These are phyloP conservation scores for Adoxophyes honmai DNA, from an alignment of 1,140 invertebrate genomes.

Conservation along the genomic window DNA sequence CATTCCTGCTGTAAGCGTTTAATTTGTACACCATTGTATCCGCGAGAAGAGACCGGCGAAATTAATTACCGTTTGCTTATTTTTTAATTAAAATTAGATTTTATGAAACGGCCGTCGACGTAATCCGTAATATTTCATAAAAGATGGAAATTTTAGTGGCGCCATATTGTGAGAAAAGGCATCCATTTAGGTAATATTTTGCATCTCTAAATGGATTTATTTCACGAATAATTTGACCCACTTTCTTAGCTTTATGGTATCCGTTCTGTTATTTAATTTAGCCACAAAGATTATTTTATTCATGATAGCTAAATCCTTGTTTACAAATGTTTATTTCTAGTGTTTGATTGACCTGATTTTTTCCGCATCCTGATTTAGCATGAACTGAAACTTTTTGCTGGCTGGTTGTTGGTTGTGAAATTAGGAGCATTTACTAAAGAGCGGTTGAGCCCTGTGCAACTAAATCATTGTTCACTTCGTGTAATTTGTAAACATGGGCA, in stretches of 20 bases:
- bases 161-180: conserved; percentile 74
- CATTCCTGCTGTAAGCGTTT: conserved; percentile 40
- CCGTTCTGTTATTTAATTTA: conserved; percentile 24
- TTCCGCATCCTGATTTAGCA: too few species aligned
- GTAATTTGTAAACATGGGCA: conserved; percentile 71
- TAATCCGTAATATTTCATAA: conserved; percentile 74
- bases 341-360: neutral
- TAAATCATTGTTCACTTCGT: conserved; percentile 46
- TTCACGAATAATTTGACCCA: conserved; percentile 59
- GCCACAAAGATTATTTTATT: conserved; percentile 12
- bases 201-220: conserved; percentile 69
- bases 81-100: conserved; percentile 76
- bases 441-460: conserved; percentile 30
- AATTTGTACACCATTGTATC: conserved; percentile 53
- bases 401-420: too few species aligned
- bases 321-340: conserved; percentile 3
- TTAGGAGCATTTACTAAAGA: neutral
- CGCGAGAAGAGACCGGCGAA: conserved; percentile 34
- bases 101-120: conserved; percentile 54
- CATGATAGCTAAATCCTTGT: neutral
- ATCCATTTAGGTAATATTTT: conserved; percentile 70
- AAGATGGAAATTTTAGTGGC: conserved; percentile 75
- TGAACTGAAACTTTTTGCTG: too few species aligned
- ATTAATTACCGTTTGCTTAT: conserved; percentile 65
- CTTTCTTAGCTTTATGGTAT: conserved; percentile 35